phyloP scores from a whole-genome alignment of 2,797 vertebrate species.

The Oryzias dopingdopingensis region DNA sequence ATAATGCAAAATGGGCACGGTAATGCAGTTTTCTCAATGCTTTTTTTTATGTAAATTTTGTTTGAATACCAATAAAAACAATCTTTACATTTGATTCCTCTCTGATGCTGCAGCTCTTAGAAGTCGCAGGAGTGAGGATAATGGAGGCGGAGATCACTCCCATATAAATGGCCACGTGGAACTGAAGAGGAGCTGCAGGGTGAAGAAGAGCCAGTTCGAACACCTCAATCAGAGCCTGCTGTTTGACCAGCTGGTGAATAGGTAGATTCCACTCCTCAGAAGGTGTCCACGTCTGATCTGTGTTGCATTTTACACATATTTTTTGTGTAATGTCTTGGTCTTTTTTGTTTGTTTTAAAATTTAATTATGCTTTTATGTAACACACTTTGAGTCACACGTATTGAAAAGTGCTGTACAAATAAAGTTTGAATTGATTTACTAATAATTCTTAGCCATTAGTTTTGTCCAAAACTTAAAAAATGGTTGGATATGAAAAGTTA shows the following conservation, averaged over 20 bases:
- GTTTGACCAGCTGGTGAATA: conserved; percentile 99
- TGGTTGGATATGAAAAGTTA: no score
- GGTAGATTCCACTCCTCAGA: conserved; percentile 70
- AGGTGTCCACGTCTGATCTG: background rate
- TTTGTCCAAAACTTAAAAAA: no score
- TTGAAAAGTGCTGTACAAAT: no score
- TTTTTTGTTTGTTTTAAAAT: no score
- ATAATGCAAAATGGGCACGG: conserved; percentile 93
- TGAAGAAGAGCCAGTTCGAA: conserved; percentile 96
- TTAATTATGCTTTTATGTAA: no score
- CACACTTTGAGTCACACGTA: no score
- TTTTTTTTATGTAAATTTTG: background rate
- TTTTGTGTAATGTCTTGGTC: no score
- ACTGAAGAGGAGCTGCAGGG: conserved; percentile 93
- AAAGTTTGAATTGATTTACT: no score
- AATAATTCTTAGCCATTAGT: no score
- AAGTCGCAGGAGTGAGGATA: conserved; percentile 88
- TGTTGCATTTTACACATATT: no score
- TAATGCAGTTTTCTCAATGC: conserved; percentile 57
- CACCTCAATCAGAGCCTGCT: conserved; percentile 98
- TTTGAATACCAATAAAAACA: background rate
- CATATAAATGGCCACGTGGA: conserved; percentile 96
- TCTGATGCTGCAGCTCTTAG: conserved; percentile 81
- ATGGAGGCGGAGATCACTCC: conserved; percentile 87
- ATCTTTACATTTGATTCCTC: conserved; percentile 4